These are phyloP conservation scores for Orussus abietinus DNA, from an alignment of 1,140 invertebrate species.

Conservation along the genomic window DNA sequence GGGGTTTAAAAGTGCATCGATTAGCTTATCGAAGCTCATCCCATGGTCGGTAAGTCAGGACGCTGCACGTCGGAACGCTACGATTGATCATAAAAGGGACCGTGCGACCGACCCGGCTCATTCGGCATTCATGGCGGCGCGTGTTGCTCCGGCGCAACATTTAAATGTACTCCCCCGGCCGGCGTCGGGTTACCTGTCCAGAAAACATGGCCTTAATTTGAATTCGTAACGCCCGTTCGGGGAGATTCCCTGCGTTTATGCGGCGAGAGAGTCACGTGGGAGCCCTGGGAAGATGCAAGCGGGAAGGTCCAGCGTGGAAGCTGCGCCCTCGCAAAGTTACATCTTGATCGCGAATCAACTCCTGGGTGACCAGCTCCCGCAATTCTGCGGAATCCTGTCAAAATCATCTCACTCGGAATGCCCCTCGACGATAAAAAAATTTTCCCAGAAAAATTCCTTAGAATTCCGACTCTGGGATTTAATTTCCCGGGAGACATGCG, in stretches of 20 bases:
- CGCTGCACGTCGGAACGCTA: conserved; percentile 9
- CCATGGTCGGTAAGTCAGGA: conserved; percentile 15
- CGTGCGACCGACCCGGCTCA: conserved; percentile 23
- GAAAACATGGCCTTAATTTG: conserved; percentile 30
- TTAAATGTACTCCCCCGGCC: background rate
- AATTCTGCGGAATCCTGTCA: no score
- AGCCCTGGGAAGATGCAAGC: no score
- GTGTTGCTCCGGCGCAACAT: conserved; percentile 4
- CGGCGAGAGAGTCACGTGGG: no score
- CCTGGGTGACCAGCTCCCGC: no score
- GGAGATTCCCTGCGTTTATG: conserved; percentile 21
- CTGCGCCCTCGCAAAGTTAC: no score
- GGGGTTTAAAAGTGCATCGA: conserved; percentile 12
- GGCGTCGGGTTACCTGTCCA: conserved; percentile 25
- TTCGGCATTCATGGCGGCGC: conserved; percentile 17
- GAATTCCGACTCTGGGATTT: no score
- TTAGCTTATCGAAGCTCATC: conserved; percentile 27
- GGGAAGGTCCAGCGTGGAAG: no score
- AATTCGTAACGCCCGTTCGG: conserved; percentile 22
- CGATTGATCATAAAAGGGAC: conserved; percentile 18
- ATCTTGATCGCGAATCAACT: no score
- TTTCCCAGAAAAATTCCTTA: no score
- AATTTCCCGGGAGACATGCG: no score
- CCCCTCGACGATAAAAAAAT: no score
- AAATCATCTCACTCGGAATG: no score